Conservation (phyloP, 2,888 invertebrate genomes). For the Aporophyla lueneburgensis region DNA sequence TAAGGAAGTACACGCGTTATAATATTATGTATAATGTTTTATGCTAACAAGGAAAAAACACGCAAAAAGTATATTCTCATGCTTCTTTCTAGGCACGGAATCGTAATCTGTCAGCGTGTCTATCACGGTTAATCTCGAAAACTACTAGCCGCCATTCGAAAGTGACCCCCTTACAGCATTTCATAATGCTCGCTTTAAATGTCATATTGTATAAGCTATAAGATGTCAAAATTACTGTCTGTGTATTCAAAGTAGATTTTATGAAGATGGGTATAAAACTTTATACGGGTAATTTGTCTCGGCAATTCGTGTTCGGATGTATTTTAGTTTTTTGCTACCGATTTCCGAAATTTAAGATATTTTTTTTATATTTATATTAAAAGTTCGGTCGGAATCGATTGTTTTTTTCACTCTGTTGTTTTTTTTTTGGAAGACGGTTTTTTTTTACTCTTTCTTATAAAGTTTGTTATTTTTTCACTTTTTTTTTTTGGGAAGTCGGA, state of each 20-base stretch:
- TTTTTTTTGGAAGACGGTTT: too few species aligned
- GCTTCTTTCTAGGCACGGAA: conserved; percentile 14
- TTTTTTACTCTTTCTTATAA: too few species aligned
- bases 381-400: too few species aligned
- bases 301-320: neutral
- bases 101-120: conserved; percentile 36
- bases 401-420: too few species aligned
- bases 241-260: neutral
- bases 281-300: neutral
- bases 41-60: neutral
- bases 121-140: conserved; percentile 43
- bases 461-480: too few species aligned
- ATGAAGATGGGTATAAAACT: neutral
- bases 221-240: conserved; percentile 24
- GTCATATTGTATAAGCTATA: conserved; percentile 62
- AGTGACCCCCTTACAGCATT: conserved; percentile 52
- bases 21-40: neutral
- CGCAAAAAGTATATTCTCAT: conserved; percentile 18
- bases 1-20: neutral
- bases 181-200: conserved; percentile 50
- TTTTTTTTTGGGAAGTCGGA: too few species aligned
- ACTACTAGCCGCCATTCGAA: conserved; percentile 49
- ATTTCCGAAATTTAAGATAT: too few species aligned
- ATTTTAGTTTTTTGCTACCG: too few species aligned
- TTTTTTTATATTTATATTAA: too few species aligned